Base-by-base conservation (phyloP, 1,140 invertebrate genomes). In the Grapholita molesta region DNA sequence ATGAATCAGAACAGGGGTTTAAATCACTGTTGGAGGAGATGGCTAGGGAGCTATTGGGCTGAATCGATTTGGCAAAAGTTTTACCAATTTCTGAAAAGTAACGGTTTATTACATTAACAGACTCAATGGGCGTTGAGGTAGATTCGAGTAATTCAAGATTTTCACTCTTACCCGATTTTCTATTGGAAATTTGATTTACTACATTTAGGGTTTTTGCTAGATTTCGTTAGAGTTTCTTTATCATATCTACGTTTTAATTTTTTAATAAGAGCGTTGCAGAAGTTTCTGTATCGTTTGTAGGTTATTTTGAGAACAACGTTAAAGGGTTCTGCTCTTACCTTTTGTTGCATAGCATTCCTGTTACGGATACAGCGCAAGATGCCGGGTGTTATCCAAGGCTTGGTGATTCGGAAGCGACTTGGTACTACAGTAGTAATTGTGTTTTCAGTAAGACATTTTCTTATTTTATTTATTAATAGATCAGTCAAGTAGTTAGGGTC, bases 251-350 rank as follows among this genome's bases (percentile, higher is more conserved):
- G 5, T 25, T 53, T 67, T 12, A 67, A 3, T 30, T 52, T 53
- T 32, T 53, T 67, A 18, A 67, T 25, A 2, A 67, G n/a, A 24
- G 6, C 25, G n/a, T 67, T 66, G 24, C 65, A 66, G 23, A 24
- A 52, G 28, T 66, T 66, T n/a, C 65, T 15, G 38, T 66, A 66
- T 11, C 65, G n/a, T 52, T 66, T 66, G 42, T 30, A 67, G 3
- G 66, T 67, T 30, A 33, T 30, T 32, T 32, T 67, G 4, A 67
- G 48, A 7, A 18, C 23, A 3, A n/a, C 3, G 53, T 67, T 15
- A 2, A 15, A 6, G 2, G 66, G 66, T 18, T 25, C 2, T 15
- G 9, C 1, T 32, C 15, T 4, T 53, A 67, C 2, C 18, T 53
- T 67, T 15, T 67, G 30, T 15, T 67, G 66, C 42, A 67, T 67